Conservation (phyloP, 2,888 invertebrate genomes). For the Lepas anatifera region DNA sequence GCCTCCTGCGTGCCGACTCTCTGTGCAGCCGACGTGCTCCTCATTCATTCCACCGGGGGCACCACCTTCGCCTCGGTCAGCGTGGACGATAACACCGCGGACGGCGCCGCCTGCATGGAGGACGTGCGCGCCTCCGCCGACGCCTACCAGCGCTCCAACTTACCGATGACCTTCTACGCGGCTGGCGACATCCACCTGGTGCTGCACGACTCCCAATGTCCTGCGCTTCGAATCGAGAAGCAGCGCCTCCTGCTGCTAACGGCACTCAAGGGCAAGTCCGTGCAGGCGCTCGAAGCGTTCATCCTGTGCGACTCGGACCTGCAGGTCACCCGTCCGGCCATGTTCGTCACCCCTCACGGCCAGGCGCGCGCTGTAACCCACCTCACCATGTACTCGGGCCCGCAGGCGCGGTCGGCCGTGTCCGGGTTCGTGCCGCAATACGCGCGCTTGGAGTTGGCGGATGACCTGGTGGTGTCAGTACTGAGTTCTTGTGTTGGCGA, state of each 20-base stretch:
- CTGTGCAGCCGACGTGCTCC: not conserved
- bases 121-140: not conserved
- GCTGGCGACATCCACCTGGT: not conserved
- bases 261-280: not conserved
- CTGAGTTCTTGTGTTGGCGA: slow-evolving; percentile 7
- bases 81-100: not conserved
- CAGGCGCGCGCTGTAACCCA: not conserved
- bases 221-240: not conserved
- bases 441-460: slow-evolving; percentile 1
- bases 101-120: not conserved
- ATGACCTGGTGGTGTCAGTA: slow-evolving; percentile 5
- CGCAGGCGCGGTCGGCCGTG: not conserved
- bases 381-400: slow-evolving; percentile 8
- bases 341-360: not conserved
- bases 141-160: not conserved
- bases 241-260: slow-evolving; percentile 7
- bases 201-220: not conserved
- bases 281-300: not conserved
- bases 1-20: not conserved
- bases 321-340: not conserved
- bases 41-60: not conserved
- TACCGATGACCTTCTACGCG: not conserved
- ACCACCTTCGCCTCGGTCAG: not conserved
- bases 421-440: slow-evolving; percentile 6
- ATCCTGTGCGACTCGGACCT: slow-evolving; percentile 4